These are phyloP conservation scores for Musca vetustissima DNA, from an alignment of 1,140 invertebrate species.

Conservation along the genomic window DNA sequence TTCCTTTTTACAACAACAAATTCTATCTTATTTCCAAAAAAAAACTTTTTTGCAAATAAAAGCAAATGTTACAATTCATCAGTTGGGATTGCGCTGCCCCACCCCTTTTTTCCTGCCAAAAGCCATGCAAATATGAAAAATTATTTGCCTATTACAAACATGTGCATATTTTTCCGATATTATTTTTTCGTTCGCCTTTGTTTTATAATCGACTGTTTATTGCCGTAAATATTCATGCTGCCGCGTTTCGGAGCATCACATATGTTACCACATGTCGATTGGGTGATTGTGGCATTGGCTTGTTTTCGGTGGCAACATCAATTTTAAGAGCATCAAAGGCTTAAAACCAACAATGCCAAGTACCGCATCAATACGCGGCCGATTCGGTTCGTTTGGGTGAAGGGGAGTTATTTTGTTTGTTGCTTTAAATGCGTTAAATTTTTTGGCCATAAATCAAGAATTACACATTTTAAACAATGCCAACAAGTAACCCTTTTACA, in stretches of 20 bases:
- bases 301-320: conserved; percentile 2
- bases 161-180: not conserved
- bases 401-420: not conserved
- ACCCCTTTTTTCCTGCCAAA: too few relatives aligned
- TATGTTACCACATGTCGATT: conserved; percentile 26
- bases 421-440: conserved; percentile 22
- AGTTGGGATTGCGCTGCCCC: too few relatives aligned
- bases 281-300: conserved; percentile 1
- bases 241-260: too few relatives aligned
- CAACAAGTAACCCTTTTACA: conserved; percentile 9
- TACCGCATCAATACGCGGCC: too few relatives aligned
- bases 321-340: not conserved
- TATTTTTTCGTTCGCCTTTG: too few relatives aligned
- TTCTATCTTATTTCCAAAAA: too few relatives aligned
- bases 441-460: conserved; percentile 29
- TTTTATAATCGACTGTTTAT: conserved; percentile 11
- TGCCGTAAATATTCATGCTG: conserved; percentile 7
- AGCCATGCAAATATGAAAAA: too few relatives aligned
- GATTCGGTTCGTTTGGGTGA: not conserved
- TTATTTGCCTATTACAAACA: conserved; percentile 11
- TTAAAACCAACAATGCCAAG: not conserved
- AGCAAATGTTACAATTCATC: too few relatives aligned
- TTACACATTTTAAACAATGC: conserved; percentile 12
- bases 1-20: too few relatives aligned
- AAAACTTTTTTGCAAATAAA: too few relatives aligned